Conservation (phyloP, 30 jellyfish, hydroid and myxozoan genomes). For the Pseudorhiza aurosa region DNA sequence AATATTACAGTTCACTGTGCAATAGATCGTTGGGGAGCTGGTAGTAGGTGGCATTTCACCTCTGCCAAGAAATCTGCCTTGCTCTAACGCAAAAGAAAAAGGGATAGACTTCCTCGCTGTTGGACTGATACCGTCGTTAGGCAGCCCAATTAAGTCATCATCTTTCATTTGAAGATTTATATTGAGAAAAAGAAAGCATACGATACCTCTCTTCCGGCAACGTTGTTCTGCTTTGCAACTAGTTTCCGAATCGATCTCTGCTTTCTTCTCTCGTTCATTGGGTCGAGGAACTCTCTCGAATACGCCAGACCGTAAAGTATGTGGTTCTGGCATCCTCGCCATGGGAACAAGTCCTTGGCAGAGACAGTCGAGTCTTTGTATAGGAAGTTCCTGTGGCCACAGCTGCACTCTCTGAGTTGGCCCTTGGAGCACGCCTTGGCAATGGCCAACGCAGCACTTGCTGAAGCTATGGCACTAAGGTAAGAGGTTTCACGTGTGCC, state of each 20-base stretch:
- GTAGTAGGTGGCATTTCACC: too few species aligned
- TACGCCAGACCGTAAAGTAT: slow-evolving; percentile 50
- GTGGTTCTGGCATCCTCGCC: slow-evolving; percentile 74
- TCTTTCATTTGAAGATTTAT: not conserved
- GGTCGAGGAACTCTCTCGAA: slow-evolving; percentile 71
- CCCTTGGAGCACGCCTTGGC: slow-evolving; percentile 76
- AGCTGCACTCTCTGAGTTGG: slow-evolving; percentile 41
- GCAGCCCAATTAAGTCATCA: too few species aligned
- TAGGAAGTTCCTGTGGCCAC: slow-evolving; percentile 44
- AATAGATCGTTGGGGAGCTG: too few species aligned
- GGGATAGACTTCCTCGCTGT: too few species aligned
- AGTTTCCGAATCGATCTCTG: slow-evolving; percentile 60
- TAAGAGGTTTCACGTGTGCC: slow-evolving; percentile 73
- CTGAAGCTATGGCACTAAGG: slow-evolving; percentile 78
- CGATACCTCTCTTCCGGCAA: slow-evolving; percentile 80
- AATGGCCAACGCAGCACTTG: slow-evolving; percentile 77
- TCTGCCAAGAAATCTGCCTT: too few species aligned
- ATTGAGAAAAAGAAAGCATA: not conserved
- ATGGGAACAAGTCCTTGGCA: slow-evolving; percentile 32
- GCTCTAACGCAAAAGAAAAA: too few species aligned
- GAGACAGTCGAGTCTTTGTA: slow-evolving; percentile 27
- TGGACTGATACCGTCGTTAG: too few species aligned
- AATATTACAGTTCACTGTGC: too few species aligned
- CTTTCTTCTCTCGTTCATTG: slow-evolving; percentile 50
- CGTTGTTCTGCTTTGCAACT: slow-evolving; percentile 60